A percentile compares a stretch with the other conserved stretches of the same genome.
These are phyloP conservation scores for Spongilla lacustris DNA, from an alignment of 37 sponge, comb jelly and placozoan species.

Conservation along the genomic window DNA sequence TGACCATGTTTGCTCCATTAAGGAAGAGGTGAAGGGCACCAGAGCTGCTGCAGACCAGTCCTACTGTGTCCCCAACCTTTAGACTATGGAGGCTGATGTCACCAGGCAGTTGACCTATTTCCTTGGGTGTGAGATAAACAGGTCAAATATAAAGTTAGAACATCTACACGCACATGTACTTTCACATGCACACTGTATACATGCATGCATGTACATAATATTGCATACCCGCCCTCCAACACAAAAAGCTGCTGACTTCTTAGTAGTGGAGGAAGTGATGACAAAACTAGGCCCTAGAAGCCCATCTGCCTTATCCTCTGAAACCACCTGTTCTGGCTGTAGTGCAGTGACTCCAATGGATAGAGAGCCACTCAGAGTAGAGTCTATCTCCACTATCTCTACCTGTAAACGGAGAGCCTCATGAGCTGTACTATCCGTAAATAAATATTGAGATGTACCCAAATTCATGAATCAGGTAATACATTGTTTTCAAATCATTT, in stretches of 20 bases:
- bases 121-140: too few relatives aligned
- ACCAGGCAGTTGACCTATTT: too few relatives aligned
- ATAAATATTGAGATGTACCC: background rate
- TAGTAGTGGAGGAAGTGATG: background rate
- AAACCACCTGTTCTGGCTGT: slow-evolving; percentile 6
- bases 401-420: background rate
- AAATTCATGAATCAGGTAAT: too few relatives aligned
- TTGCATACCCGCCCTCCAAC: slow-evolving; percentile 25
- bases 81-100: slow-evolving; percentile 9
- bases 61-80: slow-evolving; percentile 21
- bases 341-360: slow-evolving; percentile 33
- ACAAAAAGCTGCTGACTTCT: background rate
- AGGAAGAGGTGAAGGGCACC: slow-evolving; percentile 12
- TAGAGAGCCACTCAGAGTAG: slow-evolving; percentile 25
- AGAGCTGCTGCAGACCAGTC: background rate
- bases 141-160: too few relatives aligned
- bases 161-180: too few relatives aligned
- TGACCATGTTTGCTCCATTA: background rate
- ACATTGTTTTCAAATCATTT: too few relatives aligned
- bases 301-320: background rate
- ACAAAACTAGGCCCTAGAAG: slow-evolving; percentile 3
- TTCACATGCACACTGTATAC: too few relatives aligned
- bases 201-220: too few relatives aligned
- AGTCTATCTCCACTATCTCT: slow-evolving; percentile 2
- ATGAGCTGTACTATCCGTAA: background rate